phyloP scores from a whole-genome alignment of 2,113 vertebrate genomes.

The Archocentrus centrarchus region DNA sequence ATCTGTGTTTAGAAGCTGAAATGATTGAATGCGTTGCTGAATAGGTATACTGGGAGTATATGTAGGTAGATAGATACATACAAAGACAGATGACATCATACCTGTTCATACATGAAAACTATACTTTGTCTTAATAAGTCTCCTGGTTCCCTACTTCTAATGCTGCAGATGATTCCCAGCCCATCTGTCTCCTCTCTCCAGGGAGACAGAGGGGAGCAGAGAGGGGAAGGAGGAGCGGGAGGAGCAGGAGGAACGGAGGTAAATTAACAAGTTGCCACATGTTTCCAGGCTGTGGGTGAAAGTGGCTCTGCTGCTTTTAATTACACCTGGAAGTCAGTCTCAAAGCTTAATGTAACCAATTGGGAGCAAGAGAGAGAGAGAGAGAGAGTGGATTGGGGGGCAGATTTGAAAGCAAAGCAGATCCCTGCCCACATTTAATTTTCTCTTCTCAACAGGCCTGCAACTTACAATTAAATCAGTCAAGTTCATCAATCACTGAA shows the following conservation, averaged over 20 bases:
- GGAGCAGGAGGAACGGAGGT: conserved; percentile 1
- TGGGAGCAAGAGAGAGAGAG: background rate
- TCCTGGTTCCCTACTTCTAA: background rate
- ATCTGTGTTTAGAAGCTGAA: background rate
- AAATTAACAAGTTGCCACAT: conserved; percentile 78
- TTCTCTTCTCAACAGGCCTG: background rate
- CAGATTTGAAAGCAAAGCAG: background rate
- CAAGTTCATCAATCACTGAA: background rate
- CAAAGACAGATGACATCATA: background rate
- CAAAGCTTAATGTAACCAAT: conserved; percentile 4
- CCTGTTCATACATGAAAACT: background rate
- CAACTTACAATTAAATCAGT: background rate
- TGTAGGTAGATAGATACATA: background rate
- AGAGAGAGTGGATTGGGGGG: background rate
- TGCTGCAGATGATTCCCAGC: conserved; percentile 43
- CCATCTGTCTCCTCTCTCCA: conserved; percentile 63
- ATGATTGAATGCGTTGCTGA: background rate
- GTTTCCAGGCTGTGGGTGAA: conserved; percentile 65
- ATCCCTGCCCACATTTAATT: background rate
- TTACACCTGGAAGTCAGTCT: conserved; percentile 59
- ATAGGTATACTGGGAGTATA: background rate
- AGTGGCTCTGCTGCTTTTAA: conserved; percentile 63
- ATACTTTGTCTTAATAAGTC: conserved; percentile 12
- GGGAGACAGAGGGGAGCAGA: conserved; percentile 12
- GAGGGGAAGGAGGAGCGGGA: background rate